Evolutionary conservation across 2,797 vertebrate species (phyloP).

Genomic region (Hapalemur alaotrensis): DNA sequence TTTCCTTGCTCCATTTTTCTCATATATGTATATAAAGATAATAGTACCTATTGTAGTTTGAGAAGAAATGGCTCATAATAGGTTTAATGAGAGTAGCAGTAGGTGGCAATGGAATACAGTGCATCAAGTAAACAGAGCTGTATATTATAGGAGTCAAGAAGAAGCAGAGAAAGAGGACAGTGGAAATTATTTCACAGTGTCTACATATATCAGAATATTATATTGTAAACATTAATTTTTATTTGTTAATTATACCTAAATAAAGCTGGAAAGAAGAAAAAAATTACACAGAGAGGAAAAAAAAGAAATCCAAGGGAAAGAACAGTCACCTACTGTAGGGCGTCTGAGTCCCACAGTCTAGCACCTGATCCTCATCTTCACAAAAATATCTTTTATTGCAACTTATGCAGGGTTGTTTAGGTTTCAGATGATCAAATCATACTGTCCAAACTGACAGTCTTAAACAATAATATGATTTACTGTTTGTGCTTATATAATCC

Average conservation of each 20-base stretch:
- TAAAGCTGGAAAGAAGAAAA: not conserved
- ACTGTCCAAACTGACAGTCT: not conserved
- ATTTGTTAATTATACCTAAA: not conserved
- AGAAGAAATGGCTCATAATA: not conserved
- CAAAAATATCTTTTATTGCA: not conserved
- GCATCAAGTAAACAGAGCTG: too few relatives aligned
- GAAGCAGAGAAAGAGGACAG: too few relatives aligned
- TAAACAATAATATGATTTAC: not conserved
- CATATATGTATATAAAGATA: not conserved
- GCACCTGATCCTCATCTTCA: not conserved
- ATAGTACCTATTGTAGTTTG: not conserved
- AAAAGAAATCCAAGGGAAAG: not conserved
- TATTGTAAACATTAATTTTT: not conserved
- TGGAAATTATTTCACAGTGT: not conserved
- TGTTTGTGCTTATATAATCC: not conserved
- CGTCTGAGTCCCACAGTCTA: not conserved
- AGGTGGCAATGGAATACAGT: not conserved
- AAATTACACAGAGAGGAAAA: too few relatives aligned
- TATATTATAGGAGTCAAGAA: too few relatives aligned
- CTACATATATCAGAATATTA: not conserved
- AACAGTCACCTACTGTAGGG: not conserved
- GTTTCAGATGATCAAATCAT: not conserved
- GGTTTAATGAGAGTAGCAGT: not conserved
- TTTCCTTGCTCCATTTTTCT: not conserved
- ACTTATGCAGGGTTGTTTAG: not conserved